These are phyloP conservation scores for Sicus ferrugineus DNA, from an alignment of 2,888 invertebrate species.

Conservation along the genomic window DNA sequence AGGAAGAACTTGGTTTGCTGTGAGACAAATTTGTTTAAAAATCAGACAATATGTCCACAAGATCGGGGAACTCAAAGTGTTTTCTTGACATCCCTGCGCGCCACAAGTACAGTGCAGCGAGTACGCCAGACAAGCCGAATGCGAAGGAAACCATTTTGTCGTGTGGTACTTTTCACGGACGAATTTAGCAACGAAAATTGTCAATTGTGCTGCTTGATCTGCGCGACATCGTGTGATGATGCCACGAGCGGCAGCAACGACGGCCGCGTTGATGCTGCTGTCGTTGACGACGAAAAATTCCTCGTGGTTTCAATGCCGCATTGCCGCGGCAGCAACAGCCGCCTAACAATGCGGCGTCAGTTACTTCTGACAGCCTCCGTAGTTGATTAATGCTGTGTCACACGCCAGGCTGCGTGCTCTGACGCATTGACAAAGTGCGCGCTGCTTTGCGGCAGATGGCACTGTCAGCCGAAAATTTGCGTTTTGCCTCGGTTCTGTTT, in stretches of 20 bases:
- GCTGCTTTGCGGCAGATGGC: conserved; percentile 27
- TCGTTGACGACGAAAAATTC: no score
- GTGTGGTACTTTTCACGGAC: conserved; percentile 45
- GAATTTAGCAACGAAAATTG: conserved; percentile 44
- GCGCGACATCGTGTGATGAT: background rate
- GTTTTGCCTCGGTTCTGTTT: conserved; percentile 3
- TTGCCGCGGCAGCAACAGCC: no score
- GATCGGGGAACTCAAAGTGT: no score
- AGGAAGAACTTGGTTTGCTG: no score
- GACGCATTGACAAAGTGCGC: conserved; percentile 41
- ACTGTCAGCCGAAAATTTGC: conserved; percentile 30
- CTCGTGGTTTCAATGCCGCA: no score
- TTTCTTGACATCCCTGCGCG: no score
- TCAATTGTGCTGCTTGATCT: conserved; percentile 33
- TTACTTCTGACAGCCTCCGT: conserved; percentile 37
- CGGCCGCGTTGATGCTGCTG: conserved; percentile 11
- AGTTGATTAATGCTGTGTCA: conserved; percentile 36
- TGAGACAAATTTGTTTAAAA: no score
- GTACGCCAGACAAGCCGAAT: conserved; percentile 4
- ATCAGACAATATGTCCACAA: no score
- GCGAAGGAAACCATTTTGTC: conserved; percentile 43
- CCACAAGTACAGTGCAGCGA: no score
- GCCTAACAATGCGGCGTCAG: conserved; percentile 33
- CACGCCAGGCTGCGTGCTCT: conserved; percentile 14
- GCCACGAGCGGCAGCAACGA: background rate